phyloP scores from a whole-genome alignment of 2,888 invertebrate genomes.

The Cryptocheilus praepositus region DNA sequence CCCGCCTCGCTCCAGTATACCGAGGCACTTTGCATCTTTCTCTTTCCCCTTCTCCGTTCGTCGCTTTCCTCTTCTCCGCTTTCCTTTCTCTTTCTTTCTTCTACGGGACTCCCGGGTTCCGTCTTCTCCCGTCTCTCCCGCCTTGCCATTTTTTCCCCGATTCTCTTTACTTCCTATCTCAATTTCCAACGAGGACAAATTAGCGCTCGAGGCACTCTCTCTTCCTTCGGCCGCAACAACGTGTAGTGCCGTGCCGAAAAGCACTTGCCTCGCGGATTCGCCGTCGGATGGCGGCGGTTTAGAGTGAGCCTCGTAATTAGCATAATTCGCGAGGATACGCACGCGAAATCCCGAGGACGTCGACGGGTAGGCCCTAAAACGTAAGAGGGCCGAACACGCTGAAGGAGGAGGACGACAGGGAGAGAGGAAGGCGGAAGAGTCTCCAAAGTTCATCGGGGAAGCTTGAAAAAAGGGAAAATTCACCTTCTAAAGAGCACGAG shows the following conservation, averaged over 20 bases:
- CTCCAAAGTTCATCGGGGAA: constrained; percentile 5
- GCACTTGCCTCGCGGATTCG: constrained; percentile 28
- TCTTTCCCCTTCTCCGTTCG: constrained; percentile 3
- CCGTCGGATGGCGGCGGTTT: constrained; percentile 7
- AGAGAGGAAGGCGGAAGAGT: not conserved
- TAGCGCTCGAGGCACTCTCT: constrained; percentile 41
- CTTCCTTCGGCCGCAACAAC: constrained; percentile 31
- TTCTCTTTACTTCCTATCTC: too few species aligned
- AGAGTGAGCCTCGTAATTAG: constrained; percentile 47
- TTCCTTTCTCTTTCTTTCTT: not conserved
- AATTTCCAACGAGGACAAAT: constrained; percentile 22
- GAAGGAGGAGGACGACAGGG: not conserved
- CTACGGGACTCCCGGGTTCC: not conserved
- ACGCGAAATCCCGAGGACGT: constrained; percentile 27
- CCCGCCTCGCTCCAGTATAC: constrained; percentile 15
- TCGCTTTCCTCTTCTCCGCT: constrained; percentile 1
- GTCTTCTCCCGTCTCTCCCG: constrained; percentile 11
- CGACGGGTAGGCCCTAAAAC: not conserved
- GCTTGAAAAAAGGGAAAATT: not conserved
- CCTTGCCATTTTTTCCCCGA: constrained; percentile 2
- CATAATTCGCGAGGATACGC: constrained; percentile 53
- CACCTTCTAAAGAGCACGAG: too few species aligned
- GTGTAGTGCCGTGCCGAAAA: constrained; percentile 27
- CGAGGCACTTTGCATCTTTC: constrained; percentile 10
- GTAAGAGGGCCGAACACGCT: constrained; percentile 1